phyloP scores from a whole-genome alignment of 2,888 invertebrate species.

The Muschampia staudingeri region DNA sequence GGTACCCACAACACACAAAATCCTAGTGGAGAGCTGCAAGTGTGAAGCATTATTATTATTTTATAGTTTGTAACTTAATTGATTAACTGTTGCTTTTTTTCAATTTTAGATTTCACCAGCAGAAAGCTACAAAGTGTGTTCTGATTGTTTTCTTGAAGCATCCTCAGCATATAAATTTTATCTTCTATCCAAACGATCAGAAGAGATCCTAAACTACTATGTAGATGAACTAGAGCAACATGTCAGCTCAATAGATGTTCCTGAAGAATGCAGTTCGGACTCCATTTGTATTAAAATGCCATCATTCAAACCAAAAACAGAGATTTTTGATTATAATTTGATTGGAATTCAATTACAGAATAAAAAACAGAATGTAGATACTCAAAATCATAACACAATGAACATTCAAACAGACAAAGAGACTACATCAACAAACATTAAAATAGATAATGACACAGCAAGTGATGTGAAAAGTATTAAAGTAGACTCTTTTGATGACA shows the following conservation, averaged over 20 bases:
- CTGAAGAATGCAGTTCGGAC: slow-evolving; percentile 69
- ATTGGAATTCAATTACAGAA: slow-evolving; percentile 67
- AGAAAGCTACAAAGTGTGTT: slow-evolving; percentile 79
- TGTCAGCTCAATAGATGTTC: slow-evolving; percentile 71
- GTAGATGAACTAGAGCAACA: slow-evolving; percentile 74
- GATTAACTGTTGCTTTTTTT: neutral
- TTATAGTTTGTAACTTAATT: no score
- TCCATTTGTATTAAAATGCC: slow-evolving; percentile 79
- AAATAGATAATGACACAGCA: slow-evolving; percentile 20
- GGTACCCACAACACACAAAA: no score
- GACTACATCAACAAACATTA: neutral
- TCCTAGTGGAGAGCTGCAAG: no score
- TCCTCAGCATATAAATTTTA: slow-evolving; percentile 82
- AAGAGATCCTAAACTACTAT: slow-evolving; percentile 79
- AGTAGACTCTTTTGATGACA: slow-evolving; percentile 30
- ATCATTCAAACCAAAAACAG: slow-evolving; percentile 66
- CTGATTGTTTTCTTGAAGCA: slow-evolving; percentile 79
- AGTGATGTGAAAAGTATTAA: slow-evolving; percentile 28
- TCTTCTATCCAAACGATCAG: slow-evolving; percentile 73
- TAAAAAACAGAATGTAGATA: neutral
- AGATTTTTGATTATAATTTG: slow-evolving; percentile 74
- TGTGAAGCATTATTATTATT: no score
- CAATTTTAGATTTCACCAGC: slow-evolving; percentile 75
- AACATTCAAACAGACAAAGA: neutral
- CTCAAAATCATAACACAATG: neutral